Percentiles rank a stretch among this genome's conserved stretches.
Evolutionary conservation across 2,888 invertebrate genomes (phyloP).

Genomic region (Prionchulus punctatus): DNA sequence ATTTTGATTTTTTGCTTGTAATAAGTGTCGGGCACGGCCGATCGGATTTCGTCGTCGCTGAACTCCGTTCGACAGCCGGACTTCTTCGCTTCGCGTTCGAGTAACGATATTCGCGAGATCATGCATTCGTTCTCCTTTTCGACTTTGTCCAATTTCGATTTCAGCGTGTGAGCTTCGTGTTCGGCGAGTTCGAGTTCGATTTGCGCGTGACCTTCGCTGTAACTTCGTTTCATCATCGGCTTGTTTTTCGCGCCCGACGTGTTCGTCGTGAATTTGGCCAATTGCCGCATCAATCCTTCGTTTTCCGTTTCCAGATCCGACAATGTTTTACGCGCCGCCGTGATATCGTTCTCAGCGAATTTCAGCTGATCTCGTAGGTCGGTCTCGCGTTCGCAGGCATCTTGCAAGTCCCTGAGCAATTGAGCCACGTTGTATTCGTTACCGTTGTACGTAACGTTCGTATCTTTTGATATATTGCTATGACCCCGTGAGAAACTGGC

Average conservation of each 20-base stretch:
- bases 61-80: constrained; percentile 9
- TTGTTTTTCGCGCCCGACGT: neutral
- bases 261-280: constrained; percentile 63
- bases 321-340: constrained; percentile 70
- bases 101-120: constrained; percentile 7
- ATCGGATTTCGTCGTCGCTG: constrained; percentile 2
- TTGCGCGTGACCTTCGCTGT: constrained; percentile 29
- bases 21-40: constrained; percentile 25
- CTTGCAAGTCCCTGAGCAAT: constrained; percentile 66
- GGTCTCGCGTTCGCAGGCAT: constrained; percentile 77
- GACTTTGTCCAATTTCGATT: constrained; percentile 64
- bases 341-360: constrained; percentile 72
- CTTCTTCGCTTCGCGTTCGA: constrained; percentile 12
- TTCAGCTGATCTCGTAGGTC: constrained; percentile 77
- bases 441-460: neutral
- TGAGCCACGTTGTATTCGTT: neutral
- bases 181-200: constrained; percentile 37
- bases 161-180: constrained; percentile 61
- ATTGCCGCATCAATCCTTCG: constrained; percentile 79
- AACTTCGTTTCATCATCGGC: constrained; percentile 12
- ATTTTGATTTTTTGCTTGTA: constrained; percentile 48
- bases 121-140: constrained; percentile 56
- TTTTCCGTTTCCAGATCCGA: constrained; percentile 88
- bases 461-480: neutral
- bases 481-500: neutral